A percentile compares a stretch with the other conserved stretches of the same genome.
Evolutionary conservation across 2,113 vertebrate genomes (phyloP).

Genomic region (Melanotaenia duboulayi): DNA sequence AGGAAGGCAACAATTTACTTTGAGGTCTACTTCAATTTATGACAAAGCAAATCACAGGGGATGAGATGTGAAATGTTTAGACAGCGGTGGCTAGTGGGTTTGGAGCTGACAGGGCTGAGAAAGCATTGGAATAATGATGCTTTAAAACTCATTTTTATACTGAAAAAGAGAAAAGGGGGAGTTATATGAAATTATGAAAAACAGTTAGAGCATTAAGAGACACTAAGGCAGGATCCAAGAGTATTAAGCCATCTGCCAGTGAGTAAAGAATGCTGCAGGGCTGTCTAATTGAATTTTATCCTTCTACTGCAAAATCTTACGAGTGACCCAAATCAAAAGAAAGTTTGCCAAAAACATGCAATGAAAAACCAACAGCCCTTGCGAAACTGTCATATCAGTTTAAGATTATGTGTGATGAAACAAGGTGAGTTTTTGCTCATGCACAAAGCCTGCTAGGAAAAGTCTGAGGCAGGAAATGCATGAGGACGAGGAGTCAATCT

Average conservation of each 20-base stretch:
- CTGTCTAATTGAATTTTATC: slow-evolving; percentile 75
- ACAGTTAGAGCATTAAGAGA: slow-evolving; percentile 71
- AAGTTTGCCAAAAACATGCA: slow-evolving; percentile 63
- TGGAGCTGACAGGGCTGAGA: slow-evolving; percentile 61
- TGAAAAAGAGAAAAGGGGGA: slow-evolving; percentile 37
- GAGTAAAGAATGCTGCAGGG: slow-evolving; percentile 66
- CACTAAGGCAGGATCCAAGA: slow-evolving; percentile 51
- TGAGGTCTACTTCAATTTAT: slow-evolving; percentile 62
- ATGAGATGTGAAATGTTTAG: slow-evolving; percentile 62
- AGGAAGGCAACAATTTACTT: slow-evolving; percentile 55
- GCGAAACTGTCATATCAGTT: slow-evolving; percentile 68
- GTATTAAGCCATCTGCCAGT: slow-evolving; percentile 73
- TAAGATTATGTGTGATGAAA: slow-evolving; percentile 43
- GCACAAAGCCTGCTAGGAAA: slow-evolving; percentile 43
- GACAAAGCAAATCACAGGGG: slow-evolving; percentile 48
- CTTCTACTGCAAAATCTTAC: slow-evolving; percentile 58
- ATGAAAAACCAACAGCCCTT: slow-evolving; percentile 47
- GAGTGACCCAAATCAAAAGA: slow-evolving; percentile 72
- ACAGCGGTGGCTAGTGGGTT: slow-evolving; percentile 64
- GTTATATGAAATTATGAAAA: slow-evolving; percentile 66
- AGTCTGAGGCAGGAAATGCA: slow-evolving; percentile 23
- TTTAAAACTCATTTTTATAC: slow-evolving; percentile 52
- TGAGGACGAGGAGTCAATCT: slow-evolving; percentile 1
- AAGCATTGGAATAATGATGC: slow-evolving; percentile 71
- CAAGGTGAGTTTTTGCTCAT: slow-evolving; percentile 58